Evolutionary conservation across 2,113 vertebrate genomes (phyloP).

Genomic region (Myiopsitta monachus): DNA sequence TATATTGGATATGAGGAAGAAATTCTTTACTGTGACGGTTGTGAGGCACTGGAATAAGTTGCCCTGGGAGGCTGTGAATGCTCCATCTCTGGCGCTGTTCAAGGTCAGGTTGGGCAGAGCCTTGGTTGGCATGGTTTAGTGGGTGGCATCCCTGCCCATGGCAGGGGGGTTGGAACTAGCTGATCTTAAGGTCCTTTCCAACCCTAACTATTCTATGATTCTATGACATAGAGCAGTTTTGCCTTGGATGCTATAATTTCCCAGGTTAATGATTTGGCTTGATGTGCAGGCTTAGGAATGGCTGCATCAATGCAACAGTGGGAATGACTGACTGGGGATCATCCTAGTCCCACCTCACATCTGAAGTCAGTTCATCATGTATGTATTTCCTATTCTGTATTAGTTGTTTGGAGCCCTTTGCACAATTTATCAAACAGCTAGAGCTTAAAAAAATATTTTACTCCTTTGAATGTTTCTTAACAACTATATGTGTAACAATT

Average conservation of each 20-base stretch:
- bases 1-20: no score
- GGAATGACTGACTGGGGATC: neutral
- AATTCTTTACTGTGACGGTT: no score
- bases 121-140: no score
- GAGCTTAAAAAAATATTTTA: neutral
- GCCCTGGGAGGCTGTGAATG: no score
- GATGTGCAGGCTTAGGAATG: neutral
- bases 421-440: neutral
- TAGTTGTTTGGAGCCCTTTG: neutral
- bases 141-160: no score
- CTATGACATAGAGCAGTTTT: neutral
- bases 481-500: neutral
- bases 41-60: no score
- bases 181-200: no score
- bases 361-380: neutral
- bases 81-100: no score
- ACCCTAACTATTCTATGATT: no score
- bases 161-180: no score
- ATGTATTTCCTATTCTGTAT: neutral
- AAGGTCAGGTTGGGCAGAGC: no score
- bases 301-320: accelerated
- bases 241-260: neutral
- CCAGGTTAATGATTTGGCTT: neutral
- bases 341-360: neutral
- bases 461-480: neutral